Conservation (phyloP, 2,797 vertebrate species). For the Odontamblyopus rebecca region DNA sequence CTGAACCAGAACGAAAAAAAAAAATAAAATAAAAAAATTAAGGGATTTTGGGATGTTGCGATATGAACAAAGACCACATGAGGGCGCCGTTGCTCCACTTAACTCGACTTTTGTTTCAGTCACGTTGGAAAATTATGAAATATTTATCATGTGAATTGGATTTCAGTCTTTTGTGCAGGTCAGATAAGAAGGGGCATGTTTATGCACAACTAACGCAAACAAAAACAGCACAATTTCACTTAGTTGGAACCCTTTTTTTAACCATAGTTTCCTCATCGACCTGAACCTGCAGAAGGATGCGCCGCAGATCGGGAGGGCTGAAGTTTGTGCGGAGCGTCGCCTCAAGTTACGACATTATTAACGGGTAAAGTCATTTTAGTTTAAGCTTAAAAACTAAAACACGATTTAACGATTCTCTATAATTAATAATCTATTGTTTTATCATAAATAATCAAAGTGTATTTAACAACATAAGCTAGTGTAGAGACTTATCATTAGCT, state of each 20-base stretch:
- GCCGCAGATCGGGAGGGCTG: not conserved
- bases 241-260: not conserved
- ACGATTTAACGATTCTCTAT: not conserved
- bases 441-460: not conserved
- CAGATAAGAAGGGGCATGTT: not conserved
- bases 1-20: too few species aligned
- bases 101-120: not conserved
- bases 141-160: constrained; percentile 9
- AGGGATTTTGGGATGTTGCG: too few species aligned
- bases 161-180: not conserved
- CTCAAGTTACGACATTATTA: not conserved
- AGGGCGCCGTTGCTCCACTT: not conserved
- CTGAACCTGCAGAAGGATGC: not conserved
- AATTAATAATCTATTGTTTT: not conserved
- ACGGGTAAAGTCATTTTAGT: not conserved
- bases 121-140: not conserved
- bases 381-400: not conserved
- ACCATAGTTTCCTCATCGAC: not conserved
- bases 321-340: not conserved
- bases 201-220: not conserved
- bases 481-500: not conserved
- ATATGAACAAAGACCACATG: not conserved
- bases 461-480: not conserved
- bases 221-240: not conserved
- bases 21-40: too few species aligned